Conservation (phyloP, 2,113 vertebrate species). For the Burhinus oedicnemus region DNA sequence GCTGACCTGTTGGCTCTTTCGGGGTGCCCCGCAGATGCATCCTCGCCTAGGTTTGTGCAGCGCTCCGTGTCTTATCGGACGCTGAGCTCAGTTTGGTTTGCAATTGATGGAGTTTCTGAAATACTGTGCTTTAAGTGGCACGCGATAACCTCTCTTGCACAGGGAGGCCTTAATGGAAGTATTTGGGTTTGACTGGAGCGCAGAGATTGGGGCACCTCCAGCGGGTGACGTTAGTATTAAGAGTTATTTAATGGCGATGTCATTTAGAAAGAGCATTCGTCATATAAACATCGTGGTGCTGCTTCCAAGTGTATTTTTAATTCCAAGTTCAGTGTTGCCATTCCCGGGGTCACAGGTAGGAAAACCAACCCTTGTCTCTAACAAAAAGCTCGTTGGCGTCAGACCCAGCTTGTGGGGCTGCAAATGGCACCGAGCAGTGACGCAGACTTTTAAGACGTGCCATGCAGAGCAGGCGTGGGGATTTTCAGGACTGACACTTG, state of each 20-base stretch:
- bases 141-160: rapidly evolving
- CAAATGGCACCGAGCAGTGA: neutral
- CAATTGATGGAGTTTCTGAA: neutral
- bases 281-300: neutral
- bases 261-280: neutral
- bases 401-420: neutral
- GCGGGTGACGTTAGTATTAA: neutral
- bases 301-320: neutral
- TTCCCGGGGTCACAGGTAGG: neutral
- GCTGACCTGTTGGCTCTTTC: rapidly evolving
- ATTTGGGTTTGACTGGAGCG: neutral
- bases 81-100: neutral
- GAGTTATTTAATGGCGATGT: neutral
- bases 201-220: neutral
- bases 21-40: neutral
- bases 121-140: neutral
- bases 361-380: neutral
- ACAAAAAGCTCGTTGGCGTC: neutral
- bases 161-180: neutral
- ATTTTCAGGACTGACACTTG: neutral
- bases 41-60: neutral
- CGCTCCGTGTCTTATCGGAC: neutral
- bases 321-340: neutral
- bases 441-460: neutral
- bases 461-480: neutral